phyloP scores from a whole-genome alignment of 2,797 vertebrate species.

The Leucoraja ocellata region DNA sequence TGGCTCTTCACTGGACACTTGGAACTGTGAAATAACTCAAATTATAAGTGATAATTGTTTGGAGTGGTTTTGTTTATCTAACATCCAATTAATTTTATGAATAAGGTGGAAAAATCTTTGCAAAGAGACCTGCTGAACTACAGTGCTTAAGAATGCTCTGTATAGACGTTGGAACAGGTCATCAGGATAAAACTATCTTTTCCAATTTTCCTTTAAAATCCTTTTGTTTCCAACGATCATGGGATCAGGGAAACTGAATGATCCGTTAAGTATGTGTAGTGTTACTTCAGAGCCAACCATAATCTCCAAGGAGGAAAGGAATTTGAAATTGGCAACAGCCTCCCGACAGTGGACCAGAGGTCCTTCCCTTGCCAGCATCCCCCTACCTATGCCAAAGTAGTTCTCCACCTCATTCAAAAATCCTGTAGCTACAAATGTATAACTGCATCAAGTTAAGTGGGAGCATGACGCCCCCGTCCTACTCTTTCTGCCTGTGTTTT shows the following conservation, averaged over 20 bases:
- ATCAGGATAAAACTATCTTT: neutral
- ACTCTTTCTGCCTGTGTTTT: neutral
- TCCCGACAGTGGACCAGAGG: neutral
- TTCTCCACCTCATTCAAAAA: neutral
- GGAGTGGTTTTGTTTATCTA: neutral
- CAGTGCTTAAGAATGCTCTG: neutral
- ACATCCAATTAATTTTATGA: neutral
- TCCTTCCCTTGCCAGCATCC: neutral
- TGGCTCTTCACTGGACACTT: neutral
- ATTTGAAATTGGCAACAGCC: neutral
- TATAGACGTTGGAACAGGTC: neutral
- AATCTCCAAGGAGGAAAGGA: neutral
- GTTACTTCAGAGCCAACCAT: neutral
- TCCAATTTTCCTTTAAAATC: neutral
- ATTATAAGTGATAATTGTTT: neutral
- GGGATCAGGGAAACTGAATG: neutral
- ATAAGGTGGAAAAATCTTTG: neutral
- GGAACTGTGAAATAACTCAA: neutral
- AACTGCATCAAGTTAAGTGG: neutral
- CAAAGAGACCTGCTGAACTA: neutral
- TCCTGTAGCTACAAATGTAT: neutral
- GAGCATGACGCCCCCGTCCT: neutral
- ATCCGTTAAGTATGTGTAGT: neutral
- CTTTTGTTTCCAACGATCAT: neutral
- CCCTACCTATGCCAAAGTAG: neutral